Base-by-base conservation (phyloP, 2,888 invertebrate genomes). In the Drosophila lutescens region DNA sequence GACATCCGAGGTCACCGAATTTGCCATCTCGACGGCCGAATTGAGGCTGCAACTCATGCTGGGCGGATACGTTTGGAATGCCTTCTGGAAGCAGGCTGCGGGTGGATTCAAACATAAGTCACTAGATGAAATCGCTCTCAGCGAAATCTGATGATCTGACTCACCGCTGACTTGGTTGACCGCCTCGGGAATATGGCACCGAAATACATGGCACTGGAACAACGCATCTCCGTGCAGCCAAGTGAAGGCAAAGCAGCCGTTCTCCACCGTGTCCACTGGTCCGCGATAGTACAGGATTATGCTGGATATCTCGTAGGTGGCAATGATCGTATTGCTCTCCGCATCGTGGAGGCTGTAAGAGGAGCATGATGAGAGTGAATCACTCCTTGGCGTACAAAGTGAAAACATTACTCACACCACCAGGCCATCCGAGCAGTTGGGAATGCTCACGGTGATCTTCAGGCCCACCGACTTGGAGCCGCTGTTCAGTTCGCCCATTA, bases 241-340 rank as follows among this genome's bases (percentile, higher is more conserved):
- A 0, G 99, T 99, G 93, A 99, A 99, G 9, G 99, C 99, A 93
- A 99, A 99, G 92, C 99, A 99, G n/a, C 97, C 95, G 0, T 96
- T 95, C 86, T 98, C 98, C 0, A 94, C 93, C 20, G 96, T 95
- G 50, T 96, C 96, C 12, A 95, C 94, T 36, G 95, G 94, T 8
- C 99, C 99, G 53, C 98, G 95, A 8, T 98, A 98, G 93, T 98
- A 99, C 93, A 98, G 98, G 73, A 98, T 94, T 78, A 99, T 98
- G 76, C 97, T 95, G 88, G 97, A 97, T 63, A 99, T 97, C 81
- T 97, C 96, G 91, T 98, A 99, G 4, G 96, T 95, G 0, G 97
- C 95, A 78, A 97, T 96, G 76, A 97, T 96, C 59, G 95, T 93
- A 53, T 93, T 94, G 59, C 87, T 80, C 34, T 97, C 96, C 4